Conservation (phyloP, 2,113 vertebrate genomes). For the Ameiurus melas region DNA sequence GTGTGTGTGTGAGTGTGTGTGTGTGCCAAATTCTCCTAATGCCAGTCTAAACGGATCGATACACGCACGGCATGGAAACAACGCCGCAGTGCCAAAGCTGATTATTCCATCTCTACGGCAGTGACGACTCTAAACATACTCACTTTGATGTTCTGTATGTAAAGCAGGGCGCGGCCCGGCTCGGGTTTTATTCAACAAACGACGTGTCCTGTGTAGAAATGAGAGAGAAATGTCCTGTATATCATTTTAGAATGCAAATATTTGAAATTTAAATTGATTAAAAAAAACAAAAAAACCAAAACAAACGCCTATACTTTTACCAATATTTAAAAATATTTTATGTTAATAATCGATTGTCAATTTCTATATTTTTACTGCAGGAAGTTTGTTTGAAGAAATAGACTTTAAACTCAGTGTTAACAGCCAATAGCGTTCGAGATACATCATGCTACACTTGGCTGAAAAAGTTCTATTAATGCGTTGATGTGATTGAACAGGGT, state of each 20-base stretch:
- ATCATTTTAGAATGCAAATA: neutral
- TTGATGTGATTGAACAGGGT: too few relatives aligned
- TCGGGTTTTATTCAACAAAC: accelerated
- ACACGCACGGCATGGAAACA: conserved; percentile 19
- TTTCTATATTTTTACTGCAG: neutral
- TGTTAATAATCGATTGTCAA: neutral
- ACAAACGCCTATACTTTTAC: neutral
- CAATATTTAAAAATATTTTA: neutral
- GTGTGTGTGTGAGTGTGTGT: conserved; percentile 13
- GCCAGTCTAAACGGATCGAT: conserved; percentile 54
- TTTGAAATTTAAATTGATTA: neutral
- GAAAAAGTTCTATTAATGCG: too few relatives aligned
- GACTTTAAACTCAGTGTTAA: neutral
- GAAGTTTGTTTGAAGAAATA: too few relatives aligned
- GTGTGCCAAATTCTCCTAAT: conserved; percentile 43
- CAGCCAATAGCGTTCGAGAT: neutral
- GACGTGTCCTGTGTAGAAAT: neutral
- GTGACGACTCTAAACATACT: conserved; percentile 15
- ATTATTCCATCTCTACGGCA: conserved; percentile 30
- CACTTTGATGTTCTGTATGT: neutral
- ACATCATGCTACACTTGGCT: neutral
- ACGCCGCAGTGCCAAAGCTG: conserved; percentile 21
- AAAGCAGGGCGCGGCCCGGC: neutral
- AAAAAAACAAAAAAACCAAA: too few relatives aligned
- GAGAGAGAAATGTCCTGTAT: neutral